Evolutionary conservation across 2,888 invertebrate species (phyloP), one percentile per base, ranked within the genome.

Genomic region (Amblyjoppa proteus): DNA sequence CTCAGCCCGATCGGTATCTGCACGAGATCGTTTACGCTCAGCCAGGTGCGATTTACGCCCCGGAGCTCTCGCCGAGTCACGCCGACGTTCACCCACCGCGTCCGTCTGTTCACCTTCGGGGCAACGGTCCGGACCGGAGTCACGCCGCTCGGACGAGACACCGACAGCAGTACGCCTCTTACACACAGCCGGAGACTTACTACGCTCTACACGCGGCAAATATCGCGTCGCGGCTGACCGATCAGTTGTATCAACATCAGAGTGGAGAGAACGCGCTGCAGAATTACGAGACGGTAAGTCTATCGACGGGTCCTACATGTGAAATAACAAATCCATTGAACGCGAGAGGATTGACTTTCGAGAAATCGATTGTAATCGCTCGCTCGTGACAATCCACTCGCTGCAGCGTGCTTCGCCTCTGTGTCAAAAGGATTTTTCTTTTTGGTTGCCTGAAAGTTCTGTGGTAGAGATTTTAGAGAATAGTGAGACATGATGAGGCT

Each of bases 21-120:
- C 90, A 91, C 38, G 91, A 91, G 80, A 88, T 92, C 69, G 87
- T 92, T 88, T 92, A 92, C 87, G 87, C 86, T 41, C 91, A 90
- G 74, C 90, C 93, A 6, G 87, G 90, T 45, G 80, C 89, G 41
- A 79, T 89, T 79, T 92, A 92, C 80, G 89, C 89, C 78, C 90
- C 91, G 56, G 86, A 88, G 74, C 73, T 86, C 58, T 85, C 88
- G 34, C 64, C 84, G 45, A 86, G 89, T 87, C 91, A 91, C 81
- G 87, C 84, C 56, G 90, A 91, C 53, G 9, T 80, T 68, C 81
- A 90, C 79, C 81, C 90, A 73, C 69, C 88, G 38, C 91, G 87
- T 66, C 69, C 89, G 49, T 89, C 91, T 38, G 82, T 89, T 75
- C 92, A 91, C 81, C 87, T 89, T 31, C 92, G 92, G 77, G 92